phyloP scores from a whole-genome alignment of 1,140 invertebrate genomes.

The Coelopa frigida region DNA sequence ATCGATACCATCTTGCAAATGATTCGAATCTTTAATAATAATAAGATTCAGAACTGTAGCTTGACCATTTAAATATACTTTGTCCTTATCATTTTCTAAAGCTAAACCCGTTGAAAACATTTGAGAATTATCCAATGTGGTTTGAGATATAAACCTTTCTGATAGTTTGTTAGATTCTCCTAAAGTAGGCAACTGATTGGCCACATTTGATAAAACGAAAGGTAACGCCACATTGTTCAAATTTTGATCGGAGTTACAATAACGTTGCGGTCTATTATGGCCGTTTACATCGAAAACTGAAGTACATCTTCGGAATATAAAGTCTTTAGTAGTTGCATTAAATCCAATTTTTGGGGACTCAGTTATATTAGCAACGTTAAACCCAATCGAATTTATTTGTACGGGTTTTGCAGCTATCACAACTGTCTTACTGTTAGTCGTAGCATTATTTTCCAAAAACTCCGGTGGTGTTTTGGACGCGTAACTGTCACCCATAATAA shows the following conservation, averaged over 20 bases:
- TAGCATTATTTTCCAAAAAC: neutral
- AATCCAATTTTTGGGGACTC: neutral
- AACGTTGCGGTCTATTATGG: neutral
- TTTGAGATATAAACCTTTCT: too few relatives aligned
- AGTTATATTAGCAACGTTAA: conserved; percentile 12
- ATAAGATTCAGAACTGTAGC: conserved; percentile 3
- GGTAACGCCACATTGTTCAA: too few relatives aligned
- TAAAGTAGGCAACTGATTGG: too few relatives aligned
- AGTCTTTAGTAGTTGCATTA: neutral
- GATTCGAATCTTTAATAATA: conserved; percentile 2
- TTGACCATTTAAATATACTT: too few relatives aligned
- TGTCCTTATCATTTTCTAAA: too few relatives aligned
- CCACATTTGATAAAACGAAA: too few relatives aligned
- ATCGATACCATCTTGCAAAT: neutral
- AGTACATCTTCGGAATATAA: too few relatives aligned
- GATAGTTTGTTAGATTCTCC: too few relatives aligned
- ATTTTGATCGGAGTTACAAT: neutral
- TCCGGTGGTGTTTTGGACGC: neutral
- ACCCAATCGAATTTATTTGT: conserved; percentile 20
- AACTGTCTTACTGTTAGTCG: conserved; percentile 9
- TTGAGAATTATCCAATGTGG: too few relatives aligned
- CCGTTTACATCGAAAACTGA: neutral
- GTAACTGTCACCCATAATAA: conserved; percentile 6
- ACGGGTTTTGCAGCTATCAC: conserved; percentile 21
- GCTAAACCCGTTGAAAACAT: too few relatives aligned